These are phyloP conservation scores for Auanema freiburgensis DNA, from an alignment of 2,888 invertebrate genomes.

Conservation along the genomic window DNA sequence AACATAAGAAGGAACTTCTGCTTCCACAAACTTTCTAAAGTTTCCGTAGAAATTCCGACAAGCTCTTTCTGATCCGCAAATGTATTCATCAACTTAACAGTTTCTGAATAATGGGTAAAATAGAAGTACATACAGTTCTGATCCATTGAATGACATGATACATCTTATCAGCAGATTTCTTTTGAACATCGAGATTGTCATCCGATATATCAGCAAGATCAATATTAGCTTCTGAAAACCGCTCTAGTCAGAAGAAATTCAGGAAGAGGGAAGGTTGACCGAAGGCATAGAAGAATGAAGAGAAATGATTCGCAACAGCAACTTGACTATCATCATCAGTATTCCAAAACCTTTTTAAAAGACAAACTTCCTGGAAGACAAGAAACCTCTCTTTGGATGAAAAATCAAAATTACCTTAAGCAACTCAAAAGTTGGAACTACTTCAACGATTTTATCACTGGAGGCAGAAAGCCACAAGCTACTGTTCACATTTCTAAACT, in stretches of 20 bases:
- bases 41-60: neutral
- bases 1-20: conserved; percentile 11
- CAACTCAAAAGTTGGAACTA: conserved; percentile 23
- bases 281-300: conserved; percentile 24
- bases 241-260: neutral
- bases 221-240: conserved; percentile 17
- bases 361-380: conserved; percentile 23
- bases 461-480: conserved; percentile 20
- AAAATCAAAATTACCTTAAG: conserved; percentile 18
- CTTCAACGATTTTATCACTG: conserved; percentile 20
- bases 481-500: conserved; percentile 7
- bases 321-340: conserved; percentile 31
- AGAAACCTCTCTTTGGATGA: no score
- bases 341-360: conserved; percentile 33
- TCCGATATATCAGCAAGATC: conserved; percentile 1
- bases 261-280: conserved; percentile 7
- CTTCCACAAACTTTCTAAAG: conserved; percentile 9
- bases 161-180: conserved; percentile 3
- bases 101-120: neutral
- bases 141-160: conserved; percentile 18
- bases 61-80: conserved; percentile 5
- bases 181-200: neutral
- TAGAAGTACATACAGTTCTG: conserved; percentile 4
- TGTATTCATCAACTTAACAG: conserved; percentile 10
- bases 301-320: conserved; percentile 20